Evolutionary conservation across 2,797 vertebrate genomes (phyloP).

Genomic region (Sparidentex hasta): DNA sequence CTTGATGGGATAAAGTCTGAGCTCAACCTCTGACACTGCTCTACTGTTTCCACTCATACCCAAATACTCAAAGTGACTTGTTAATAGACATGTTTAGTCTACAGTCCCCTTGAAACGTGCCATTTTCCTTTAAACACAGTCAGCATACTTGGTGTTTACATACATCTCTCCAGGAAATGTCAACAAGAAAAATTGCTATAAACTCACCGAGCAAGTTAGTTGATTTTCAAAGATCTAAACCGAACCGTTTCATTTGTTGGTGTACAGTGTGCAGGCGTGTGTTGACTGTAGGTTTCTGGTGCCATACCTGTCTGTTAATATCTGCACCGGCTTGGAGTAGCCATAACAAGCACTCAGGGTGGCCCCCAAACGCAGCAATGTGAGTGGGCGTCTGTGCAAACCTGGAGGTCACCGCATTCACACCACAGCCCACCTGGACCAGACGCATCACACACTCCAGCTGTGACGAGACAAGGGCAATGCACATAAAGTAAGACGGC

Average conservation of each 20-base stretch:
- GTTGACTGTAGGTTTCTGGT: background rate
- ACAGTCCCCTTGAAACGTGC: background rate
- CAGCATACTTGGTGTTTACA: conserved; percentile 3
- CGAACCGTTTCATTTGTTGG: background rate
- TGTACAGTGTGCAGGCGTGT: background rate
- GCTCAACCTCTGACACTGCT: conserved; percentile 36
- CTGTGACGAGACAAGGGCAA: conserved; percentile 79
- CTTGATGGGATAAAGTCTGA: conserved; percentile 70
- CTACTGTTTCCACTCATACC: conserved; percentile 38
- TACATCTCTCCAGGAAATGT: conserved; percentile 9
- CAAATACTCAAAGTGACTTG: background rate
- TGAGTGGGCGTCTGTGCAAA: conserved; percentile 99
- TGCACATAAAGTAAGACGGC: conserved; percentile 13
- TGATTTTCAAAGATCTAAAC: background rate
- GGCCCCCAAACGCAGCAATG: conserved; percentile 97
- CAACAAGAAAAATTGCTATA: background rate
- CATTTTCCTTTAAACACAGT: background rate
- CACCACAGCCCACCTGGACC: conserved; percentile 93
- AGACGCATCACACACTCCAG: conserved; percentile 96
- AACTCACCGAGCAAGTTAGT: background rate
- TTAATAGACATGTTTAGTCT: background rate
- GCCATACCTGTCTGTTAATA: conserved; percentile 95
- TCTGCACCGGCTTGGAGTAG: conserved; percentile 96
- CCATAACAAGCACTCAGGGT: conserved; percentile 97
- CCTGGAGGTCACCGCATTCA: conserved; percentile 93